A percentile compares a stretch with the other conserved stretches of the same genome.
Conservation (phyloP, 2,113 vertebrate genomes). For the Pipa parva region DNA sequence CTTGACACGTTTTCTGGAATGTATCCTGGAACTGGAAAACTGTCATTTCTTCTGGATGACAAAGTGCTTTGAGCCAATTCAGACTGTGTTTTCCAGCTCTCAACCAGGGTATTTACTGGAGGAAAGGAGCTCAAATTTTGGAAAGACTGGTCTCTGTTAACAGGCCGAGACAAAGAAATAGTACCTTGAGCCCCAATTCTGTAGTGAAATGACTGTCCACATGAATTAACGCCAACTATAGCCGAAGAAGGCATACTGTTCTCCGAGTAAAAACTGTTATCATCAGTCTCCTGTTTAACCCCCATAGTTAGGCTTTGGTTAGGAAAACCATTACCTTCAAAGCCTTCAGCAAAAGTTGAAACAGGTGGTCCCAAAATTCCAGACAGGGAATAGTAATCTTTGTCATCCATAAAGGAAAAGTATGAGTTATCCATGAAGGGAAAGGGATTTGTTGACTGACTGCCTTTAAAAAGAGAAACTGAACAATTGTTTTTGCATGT, state of each 20-base stretch:
- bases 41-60: constrained; percentile 80
- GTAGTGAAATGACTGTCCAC: constrained; percentile 98
- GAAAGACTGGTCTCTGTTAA: constrained; percentile 87
- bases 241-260: constrained; percentile 84
- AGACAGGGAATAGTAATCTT: constrained; percentile 95
- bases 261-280: constrained; percentile 90
- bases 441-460: constrained; percentile 81
- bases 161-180: constrained; percentile 88
- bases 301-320: constrained; percentile 77
- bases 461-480: constrained; percentile 76
- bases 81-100: constrained; percentile 91
- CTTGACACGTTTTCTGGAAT: constrained; percentile 84
- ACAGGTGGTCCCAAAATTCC: constrained; percentile 95
- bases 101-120: constrained; percentile 85
- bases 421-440: constrained; percentile 89
- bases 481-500: constrained; percentile 85
- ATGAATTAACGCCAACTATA: constrained; percentile 96
- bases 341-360: constrained; percentile 83
- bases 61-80: constrained; percentile 74
- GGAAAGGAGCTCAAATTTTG: constrained; percentile 94
- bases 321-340: constrained; percentile 81
- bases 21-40: constrained; percentile 88
- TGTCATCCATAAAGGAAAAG: constrained; percentile 95
- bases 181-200: constrained; percentile 96
- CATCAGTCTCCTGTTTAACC: constrained; percentile 92